Conservation (phyloP, 2,797 vertebrate genomes). For the Hafferia zeledoni region DNA sequence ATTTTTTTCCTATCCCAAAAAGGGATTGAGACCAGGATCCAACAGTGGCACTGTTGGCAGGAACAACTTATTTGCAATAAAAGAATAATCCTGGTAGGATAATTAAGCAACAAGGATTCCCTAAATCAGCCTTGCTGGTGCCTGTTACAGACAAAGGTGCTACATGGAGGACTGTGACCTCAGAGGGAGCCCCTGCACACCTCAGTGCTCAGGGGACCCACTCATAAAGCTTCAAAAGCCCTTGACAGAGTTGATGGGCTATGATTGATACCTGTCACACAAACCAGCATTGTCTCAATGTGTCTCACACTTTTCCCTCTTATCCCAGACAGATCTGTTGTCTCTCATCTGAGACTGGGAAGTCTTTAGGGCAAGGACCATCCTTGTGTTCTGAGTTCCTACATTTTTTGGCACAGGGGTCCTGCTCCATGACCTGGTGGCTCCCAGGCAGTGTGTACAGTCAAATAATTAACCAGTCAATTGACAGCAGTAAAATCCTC, state of each 20-base stretch:
- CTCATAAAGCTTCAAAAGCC: neutral
- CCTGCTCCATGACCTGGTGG: neutral
- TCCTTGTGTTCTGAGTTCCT: neutral
- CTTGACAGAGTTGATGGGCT: neutral
- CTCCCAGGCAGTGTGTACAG: neutral
- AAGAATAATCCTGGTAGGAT: neutral
- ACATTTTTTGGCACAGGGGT: neutral
- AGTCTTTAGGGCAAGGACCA: neutral
- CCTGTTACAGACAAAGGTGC: neutral
- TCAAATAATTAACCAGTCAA: neutral
- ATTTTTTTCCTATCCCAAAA: neutral
- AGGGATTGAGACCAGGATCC: neutral
- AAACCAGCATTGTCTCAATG: neutral
- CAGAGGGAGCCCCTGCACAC: neutral
- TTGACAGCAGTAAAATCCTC: neutral
- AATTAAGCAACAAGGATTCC: neutral
- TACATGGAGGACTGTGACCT: neutral
- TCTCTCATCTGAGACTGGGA: neutral
- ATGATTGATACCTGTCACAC: neutral
- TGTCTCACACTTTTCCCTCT: neutral
- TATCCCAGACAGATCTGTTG: neutral
- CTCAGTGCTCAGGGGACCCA: neutral
- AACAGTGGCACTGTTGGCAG: neutral
- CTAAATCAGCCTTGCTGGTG: neutral
- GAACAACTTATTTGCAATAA: neutral